A percentile compares a stretch with the other conserved stretches of the same genome.
Evolutionary conservation across 2,888 invertebrate species (phyloP).

Genomic region (Hirtodrosophila trivittata): DNA sequence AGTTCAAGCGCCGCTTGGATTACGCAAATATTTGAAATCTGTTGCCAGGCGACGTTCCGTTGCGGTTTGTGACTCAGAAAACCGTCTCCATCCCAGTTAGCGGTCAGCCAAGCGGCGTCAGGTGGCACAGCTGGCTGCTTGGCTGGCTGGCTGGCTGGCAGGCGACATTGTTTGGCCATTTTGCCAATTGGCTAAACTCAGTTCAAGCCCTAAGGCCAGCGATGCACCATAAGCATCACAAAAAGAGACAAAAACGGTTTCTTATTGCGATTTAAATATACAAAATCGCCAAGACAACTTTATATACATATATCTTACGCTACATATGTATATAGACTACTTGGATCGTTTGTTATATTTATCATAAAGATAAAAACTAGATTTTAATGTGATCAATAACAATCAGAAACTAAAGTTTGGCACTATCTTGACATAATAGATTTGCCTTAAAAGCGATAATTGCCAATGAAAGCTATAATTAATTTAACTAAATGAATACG

Average conservation of each 20-base stretch:
- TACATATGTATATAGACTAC: too few species aligned
- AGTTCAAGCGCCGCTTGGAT: conserved; percentile 54
- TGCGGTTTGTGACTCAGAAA: conserved; percentile 48
- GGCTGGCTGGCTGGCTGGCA: conserved; percentile 22
- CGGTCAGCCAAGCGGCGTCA: conserved; percentile 42
- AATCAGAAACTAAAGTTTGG: conserved; percentile 13
- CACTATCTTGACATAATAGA: conserved; percentile 9
- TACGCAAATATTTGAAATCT: conserved; percentile 73
- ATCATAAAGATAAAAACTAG: too few species aligned
- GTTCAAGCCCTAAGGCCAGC: conserved; percentile 13
- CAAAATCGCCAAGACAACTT: too few species aligned
- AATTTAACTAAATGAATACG: conserved; percentile 28
- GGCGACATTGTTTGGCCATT: conserved; percentile 26
- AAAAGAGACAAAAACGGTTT: not conserved
- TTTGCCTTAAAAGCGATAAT: conserved; percentile 15
- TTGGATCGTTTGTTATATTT: too few species aligned
- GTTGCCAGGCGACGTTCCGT: conserved; percentile 51
- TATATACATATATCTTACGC: too few species aligned
- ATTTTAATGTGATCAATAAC: conserved; percentile 14
- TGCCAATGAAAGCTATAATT: conserved; percentile 23
- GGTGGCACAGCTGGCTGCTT: conserved; percentile 22
- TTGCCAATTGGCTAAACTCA: conserved; percentile 25
- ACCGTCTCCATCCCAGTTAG: conserved; percentile 28
- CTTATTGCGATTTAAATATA: too few species aligned
- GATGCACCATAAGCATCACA: not conserved